Evolutionary conservation across 2,888 invertebrate species (phyloP).

Genomic region (Pseudolycoriella hygida): DNA sequence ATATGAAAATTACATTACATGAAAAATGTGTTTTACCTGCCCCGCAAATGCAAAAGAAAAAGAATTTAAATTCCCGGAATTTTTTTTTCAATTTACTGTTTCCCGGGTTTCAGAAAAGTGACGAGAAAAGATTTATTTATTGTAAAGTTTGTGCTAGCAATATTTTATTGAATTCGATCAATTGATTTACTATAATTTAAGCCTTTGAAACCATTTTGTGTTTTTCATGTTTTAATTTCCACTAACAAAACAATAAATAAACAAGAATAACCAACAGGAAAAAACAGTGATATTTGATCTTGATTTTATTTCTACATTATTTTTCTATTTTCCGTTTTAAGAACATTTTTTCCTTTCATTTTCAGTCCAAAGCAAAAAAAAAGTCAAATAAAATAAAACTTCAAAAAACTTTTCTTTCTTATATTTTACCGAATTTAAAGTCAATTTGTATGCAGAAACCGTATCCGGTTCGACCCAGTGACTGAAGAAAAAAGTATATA

Average conservation of each 20-base stretch:
- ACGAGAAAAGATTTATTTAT: too few species aligned
- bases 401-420: not conserved
- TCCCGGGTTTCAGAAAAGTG: too few species aligned
- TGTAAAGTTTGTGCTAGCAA: too few species aligned
- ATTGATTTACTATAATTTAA: too few species aligned
- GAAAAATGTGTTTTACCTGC: too few species aligned
- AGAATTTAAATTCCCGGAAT: too few species aligned
- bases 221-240: not conserved
- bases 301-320: not conserved
- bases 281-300: not conserved
- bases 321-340: constrained; percentile 4
- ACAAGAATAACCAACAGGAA: not conserved
- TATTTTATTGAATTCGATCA: too few species aligned
- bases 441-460: constrained; percentile 9
- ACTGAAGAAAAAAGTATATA: constrained; percentile 3
- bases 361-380: not conserved
- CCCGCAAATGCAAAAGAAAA: too few species aligned
- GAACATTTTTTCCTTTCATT: constrained; percentile 1
- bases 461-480: constrained; percentile 5
- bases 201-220: too few species aligned
- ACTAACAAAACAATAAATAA: not conserved
- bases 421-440: constrained; percentile 5
- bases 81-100: too few species aligned
- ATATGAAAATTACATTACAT: too few species aligned
- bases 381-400: constrained; percentile 4